Percentiles rank a stretch among this genome's conserved stretches.
Evolutionary conservation across 2,888 invertebrate genomes (phyloP).

Genomic region (Plagodis dolabraria): DNA sequence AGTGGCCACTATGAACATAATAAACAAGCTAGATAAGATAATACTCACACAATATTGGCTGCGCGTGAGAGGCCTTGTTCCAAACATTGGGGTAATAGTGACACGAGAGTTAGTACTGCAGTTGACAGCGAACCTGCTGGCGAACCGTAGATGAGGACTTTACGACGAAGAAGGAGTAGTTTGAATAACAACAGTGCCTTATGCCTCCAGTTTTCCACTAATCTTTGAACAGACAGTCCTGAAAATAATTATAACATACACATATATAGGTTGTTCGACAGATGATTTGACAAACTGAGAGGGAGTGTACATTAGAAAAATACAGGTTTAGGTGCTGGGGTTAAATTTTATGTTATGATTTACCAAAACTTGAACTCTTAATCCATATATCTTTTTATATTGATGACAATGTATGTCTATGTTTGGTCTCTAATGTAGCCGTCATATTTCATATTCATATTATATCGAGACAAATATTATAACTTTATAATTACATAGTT

Average conservation of each 20-base stretch:
- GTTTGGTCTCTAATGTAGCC: no score
- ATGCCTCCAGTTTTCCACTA: conserved; percentile 94
- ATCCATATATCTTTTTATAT: no score
- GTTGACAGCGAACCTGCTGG: conserved; percentile 96
- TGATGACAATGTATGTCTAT: no score
- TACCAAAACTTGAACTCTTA: no score
- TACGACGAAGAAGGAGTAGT: conserved; percentile 93
- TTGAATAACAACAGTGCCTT: conserved; percentile 97
- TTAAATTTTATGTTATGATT: no score
- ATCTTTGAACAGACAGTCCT: conserved; percentile 93
- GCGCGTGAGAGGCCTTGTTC: conserved; percentile 93
- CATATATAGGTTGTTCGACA: no score
- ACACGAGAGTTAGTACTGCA: conserved; percentile 93
- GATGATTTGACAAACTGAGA: no score
- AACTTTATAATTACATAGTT: no score
- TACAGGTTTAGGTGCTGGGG: no score
- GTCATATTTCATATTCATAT: no score
- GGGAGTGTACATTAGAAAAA: no score
- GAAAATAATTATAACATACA: conserved; percentile 18
- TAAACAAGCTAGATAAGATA: conserved; percentile 12
- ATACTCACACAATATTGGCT: conserved; percentile 90
- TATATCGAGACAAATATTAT: no score
- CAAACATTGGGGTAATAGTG: conserved; percentile 95
- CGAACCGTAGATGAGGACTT: conserved; percentile 96
- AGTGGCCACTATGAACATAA: conserved; percentile 2